These are phyloP conservation scores for Drosophila rellima DNA, from an alignment of 2,888 invertebrate genomes.

Conservation along the genomic window DNA sequence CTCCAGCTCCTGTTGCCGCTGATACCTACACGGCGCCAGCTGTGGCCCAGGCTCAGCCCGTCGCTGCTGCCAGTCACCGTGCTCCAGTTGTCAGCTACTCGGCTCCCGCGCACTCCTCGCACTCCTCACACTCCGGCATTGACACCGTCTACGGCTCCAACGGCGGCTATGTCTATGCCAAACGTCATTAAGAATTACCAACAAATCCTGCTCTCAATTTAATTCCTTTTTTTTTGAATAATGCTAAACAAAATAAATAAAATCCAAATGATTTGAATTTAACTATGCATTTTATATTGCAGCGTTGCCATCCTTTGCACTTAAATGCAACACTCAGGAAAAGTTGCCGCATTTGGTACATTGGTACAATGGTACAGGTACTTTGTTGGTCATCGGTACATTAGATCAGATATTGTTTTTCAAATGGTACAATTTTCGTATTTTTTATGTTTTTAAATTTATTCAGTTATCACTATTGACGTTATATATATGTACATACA, in stretches of 20 bases:
- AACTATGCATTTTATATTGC: slow-evolving; percentile 2
- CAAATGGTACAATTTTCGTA: not conserved
- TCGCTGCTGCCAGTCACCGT: slow-evolving; percentile 45
- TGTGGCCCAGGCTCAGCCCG: not conserved
- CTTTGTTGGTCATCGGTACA: not conserved
- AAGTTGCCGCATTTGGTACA: not conserved
- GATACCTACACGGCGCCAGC: slow-evolving; percentile 37
- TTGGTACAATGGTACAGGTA: not conserved
- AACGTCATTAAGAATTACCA: slow-evolving; percentile 30
- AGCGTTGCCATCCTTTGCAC: not conserved
- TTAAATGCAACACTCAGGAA: not conserved
- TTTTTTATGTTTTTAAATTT: no score
- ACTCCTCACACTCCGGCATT: slow-evolving; percentile 37
- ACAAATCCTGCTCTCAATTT: not conserved
- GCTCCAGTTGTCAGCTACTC: slow-evolving; percentile 46
- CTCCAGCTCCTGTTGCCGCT: slow-evolving; percentile 32
- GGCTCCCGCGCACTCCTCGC: slow-evolving; percentile 8
- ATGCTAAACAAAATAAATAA: slow-evolving; percentile 5
- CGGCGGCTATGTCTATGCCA: slow-evolving; percentile 83
- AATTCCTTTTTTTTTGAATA: slow-evolving; percentile 20
- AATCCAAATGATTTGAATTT: not conserved
- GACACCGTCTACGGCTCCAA: slow-evolving; percentile 81
- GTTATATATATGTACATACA: no score
- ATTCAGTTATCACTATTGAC: no score
- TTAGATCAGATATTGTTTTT: not conserved